Evolutionary conservation across 2,113 vertebrate genomes (phyloP), one percentile per base, ranked within the genome.

Genomic region (Hippocampus barbouri): DNA sequence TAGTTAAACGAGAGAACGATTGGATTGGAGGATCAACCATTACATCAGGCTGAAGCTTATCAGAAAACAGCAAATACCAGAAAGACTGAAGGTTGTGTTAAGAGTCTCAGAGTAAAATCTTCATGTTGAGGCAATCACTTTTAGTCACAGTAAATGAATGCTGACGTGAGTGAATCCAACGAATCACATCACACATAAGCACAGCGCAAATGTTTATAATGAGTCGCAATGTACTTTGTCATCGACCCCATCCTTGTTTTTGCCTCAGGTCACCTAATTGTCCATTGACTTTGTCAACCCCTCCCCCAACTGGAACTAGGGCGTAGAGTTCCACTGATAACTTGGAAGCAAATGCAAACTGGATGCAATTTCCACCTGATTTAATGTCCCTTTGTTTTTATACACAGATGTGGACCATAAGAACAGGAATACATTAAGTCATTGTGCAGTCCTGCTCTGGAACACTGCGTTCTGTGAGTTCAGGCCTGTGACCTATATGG

Each of bases 361-460:
- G 60, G 30, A 41, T 40, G 61, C 16, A 38, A 18, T 62, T 62
- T 62, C 60, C 60, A 62, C 34, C 60, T 62, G 30, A 38, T 62
- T 20, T 38, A 62, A 34, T 62, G 30, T 40, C 23, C 56, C 23
- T 38, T 4, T 62, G 16, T 40, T 34, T 60, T 62, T 20, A 38
- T 62, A 38, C 56, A 25, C 56, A 27, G 56, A 59, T 59, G 56
- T 25, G 56, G 56, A 59, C 27, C 12, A 59, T 59, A 5, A 59
- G n/a, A 59, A 27, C 16, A 27, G 23, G 23, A 23, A 57, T 23
- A 59, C 11, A 27, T 25, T 4, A 14, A 59, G 5, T 59, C 12
- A 59, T 27, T 59, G 56, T 15, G 23, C 23, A 59, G 56, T 59
- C 23, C 56, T 25, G 23, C 56, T 59, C 23, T 14, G 23, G 23